Base-by-base conservation (phyloP, 92 coral and sea anemone species). In the Muricea muricata region DNA sequence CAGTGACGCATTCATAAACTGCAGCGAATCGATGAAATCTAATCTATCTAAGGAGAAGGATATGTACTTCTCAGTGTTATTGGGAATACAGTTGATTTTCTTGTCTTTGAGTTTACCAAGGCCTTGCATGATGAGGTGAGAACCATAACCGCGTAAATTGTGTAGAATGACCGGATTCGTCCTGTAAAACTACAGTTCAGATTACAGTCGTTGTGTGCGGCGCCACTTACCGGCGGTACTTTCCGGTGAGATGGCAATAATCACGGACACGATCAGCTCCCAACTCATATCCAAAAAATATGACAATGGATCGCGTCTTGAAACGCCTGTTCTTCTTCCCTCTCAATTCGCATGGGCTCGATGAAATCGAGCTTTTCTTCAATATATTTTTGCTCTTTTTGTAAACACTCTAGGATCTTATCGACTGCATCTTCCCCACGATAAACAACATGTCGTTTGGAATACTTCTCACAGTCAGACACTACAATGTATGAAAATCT, bases 1-100 rank as follows among this genome's bases (percentile, higher is more conserved):
- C 6, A 84, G 77, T 24, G 82, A 66, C 13, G 65, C 26, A 58
- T 68, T 78, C 50, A 45, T 84, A 33, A 83, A 88, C 34, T 87
- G 91, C n/a, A 82, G 55, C 21, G 87, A 81, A 54, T 81, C 90
- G n/a, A n/a, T n/a, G n/a, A n/a, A n/a, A n/a, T n/a, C n/a, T n/a
- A n/a, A n/a, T n/a, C n/a, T n/a, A n/a, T n/a, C n/a, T n/a, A n/a
- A n/a, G n/a, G n/a, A n/a, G n/a, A n/a, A n/a, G n/a, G n/a, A n/a
- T 88, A 76, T 73, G 84, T 90, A 90, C 68, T 86, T 74, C 63
- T 90, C n/a, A 24, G 72, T 69, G 48, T 87, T 91, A 74, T 87
- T 87, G 2, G 93, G 93, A 24, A 91, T 91, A 45, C 82, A 77
- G 78, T 79, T 87, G 41, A 75, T 52, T 3, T 48, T 17, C 40